Conservation (phyloP, 1,140 invertebrate species). For the Lepidotrigona ventralis region DNA sequence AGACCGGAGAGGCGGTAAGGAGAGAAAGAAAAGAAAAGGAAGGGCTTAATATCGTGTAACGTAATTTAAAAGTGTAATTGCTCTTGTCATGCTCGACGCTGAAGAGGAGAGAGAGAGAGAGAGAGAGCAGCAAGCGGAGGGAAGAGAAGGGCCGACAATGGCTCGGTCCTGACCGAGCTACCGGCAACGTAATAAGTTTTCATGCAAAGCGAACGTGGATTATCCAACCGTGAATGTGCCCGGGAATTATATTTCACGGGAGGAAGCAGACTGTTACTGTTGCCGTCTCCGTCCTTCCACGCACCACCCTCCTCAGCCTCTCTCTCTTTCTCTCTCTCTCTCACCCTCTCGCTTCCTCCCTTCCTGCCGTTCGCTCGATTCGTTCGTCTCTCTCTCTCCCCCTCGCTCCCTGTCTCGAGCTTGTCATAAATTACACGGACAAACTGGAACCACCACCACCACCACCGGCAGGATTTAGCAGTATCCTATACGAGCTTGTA, state of each 20-base stretch:
- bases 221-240: slow-evolving; percentile 80
- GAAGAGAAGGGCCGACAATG: slow-evolving; percentile 56
- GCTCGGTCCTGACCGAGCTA: slow-evolving; percentile 53
- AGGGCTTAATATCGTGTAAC: slow-evolving; percentile 79
- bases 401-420: slow-evolving; percentile 38
- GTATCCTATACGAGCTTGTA: slow-evolving; percentile 56
- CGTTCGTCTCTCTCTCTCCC: not conserved
- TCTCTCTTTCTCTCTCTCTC: not conserved
- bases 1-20: slow-evolving; percentile 37
- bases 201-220: slow-evolving; percentile 79
- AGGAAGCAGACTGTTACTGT: slow-evolving; percentile 79
- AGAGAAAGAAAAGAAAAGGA: slow-evolving; percentile 70
- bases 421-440: slow-evolving; percentile 76
- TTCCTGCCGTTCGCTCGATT: not conserved
- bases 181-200: slow-evolving; percentile 79
- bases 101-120: slow-evolving; percentile 52
- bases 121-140: not conserved
- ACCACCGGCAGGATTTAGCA: slow-evolving; percentile 64
- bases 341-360: slow-evolving; percentile 5
- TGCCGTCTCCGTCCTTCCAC: slow-evolving; percentile 64
- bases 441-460: slow-evolving; percentile 43
- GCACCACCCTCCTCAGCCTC: not conserved
- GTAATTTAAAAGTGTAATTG: slow-evolving; percentile 81
- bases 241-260: slow-evolving; percentile 80
- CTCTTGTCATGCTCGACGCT: slow-evolving; percentile 75